Percentiles rank a stretch among this genome's conserved stretches.
Conservation (phyloP, 2,888 invertebrate genomes). For the Drosophila gaucha region DNA sequence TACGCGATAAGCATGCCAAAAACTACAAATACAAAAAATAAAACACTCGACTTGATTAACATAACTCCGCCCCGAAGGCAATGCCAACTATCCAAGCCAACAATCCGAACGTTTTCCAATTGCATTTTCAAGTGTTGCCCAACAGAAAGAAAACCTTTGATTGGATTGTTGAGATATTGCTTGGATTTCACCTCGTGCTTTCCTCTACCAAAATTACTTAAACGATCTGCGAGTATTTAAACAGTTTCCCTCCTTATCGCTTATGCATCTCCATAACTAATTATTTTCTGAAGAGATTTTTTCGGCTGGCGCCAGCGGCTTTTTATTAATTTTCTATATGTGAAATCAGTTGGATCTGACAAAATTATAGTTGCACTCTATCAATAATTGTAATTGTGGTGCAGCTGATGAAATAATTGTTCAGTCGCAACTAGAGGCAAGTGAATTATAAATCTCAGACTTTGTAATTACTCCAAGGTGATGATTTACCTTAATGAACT, state of each 20-base stretch:
- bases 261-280: conserved; percentile 60
- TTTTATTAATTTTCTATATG: conserved; percentile 20
- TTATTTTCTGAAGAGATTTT: conserved; percentile 49
- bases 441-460: conserved; percentile 3
- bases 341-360: conserved; percentile 13
- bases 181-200: background rate
- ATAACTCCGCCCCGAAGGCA: conserved; percentile 60
- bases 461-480: conserved; percentile 17
- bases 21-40: background rate
- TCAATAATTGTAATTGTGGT: conserved; percentile 36
- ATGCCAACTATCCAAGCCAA: conserved; percentile 5
- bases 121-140: conserved; percentile 20
- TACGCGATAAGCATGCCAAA: conserved; percentile 24
- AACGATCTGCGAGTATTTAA: conserved; percentile 22
- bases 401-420: conserved; percentile 53
- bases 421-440: conserved; percentile 11
- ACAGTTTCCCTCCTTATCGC: conserved; percentile 12
- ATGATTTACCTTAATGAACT: conserved; percentile 27
- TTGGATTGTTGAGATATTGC: conserved; percentile 25
- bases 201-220: conserved; percentile 12
- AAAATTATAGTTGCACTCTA: conserved; percentile 52
- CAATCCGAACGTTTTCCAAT: conserved; percentile 14
- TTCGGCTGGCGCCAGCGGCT: conserved; percentile 55
- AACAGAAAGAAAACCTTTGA: conserved; percentile 15
- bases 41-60: conserved; percentile 31